phyloP scores from a whole-genome alignment of 2,888 invertebrate species.

The Caenorhabditis sulstoni region DNA sequence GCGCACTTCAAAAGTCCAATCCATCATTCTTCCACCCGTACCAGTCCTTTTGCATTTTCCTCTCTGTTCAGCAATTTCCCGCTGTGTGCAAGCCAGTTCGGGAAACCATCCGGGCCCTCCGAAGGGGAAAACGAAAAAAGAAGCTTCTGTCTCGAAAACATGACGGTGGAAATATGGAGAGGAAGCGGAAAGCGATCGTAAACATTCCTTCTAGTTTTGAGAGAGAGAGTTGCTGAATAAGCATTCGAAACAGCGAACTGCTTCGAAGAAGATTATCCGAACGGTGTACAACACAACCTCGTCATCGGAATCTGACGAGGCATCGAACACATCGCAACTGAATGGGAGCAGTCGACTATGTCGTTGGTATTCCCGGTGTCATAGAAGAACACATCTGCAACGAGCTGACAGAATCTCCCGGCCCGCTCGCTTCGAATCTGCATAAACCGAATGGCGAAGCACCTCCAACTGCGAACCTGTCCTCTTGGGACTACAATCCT shows the following conservation, averaged over 20 bases:
- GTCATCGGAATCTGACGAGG: not conserved
- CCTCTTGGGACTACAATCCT: slow-evolving; percentile 9
- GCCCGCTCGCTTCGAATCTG: not conserved
- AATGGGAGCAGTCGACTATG: no score
- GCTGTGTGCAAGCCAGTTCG: slow-evolving; percentile 28
- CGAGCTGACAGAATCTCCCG: no score
- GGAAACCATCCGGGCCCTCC: slow-evolving; percentile 6
- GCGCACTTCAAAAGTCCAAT: slow-evolving; percentile 25
- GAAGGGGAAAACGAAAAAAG: not conserved
- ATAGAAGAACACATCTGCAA: no score
- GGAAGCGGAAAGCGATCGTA: slow-evolving; percentile 9
- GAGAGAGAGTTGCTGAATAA: not conserved
- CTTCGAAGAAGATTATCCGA: not conserved
- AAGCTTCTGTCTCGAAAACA: not conserved
- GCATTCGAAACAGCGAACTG: not conserved
- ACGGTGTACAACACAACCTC: not conserved
- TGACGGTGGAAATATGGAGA: slow-evolving; percentile 5
- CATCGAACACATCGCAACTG: no score
- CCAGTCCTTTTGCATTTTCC: slow-evolving; percentile 10
- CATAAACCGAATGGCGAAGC: not conserved
- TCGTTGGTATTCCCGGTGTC: no score
- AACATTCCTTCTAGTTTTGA: slow-evolving; percentile 6
- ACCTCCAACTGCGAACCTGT: slow-evolving; percentile 9
- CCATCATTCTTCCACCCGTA: slow-evolving; percentile 12
- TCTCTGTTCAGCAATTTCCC: slow-evolving; percentile 1